Percentiles rank a stretch among this genome's conserved stretches.
These are phyloP conservation scores for Anoura caudifer DNA, from an alignment of 2,113 vertebrate genomes.

Conservation along the genomic window DNA sequence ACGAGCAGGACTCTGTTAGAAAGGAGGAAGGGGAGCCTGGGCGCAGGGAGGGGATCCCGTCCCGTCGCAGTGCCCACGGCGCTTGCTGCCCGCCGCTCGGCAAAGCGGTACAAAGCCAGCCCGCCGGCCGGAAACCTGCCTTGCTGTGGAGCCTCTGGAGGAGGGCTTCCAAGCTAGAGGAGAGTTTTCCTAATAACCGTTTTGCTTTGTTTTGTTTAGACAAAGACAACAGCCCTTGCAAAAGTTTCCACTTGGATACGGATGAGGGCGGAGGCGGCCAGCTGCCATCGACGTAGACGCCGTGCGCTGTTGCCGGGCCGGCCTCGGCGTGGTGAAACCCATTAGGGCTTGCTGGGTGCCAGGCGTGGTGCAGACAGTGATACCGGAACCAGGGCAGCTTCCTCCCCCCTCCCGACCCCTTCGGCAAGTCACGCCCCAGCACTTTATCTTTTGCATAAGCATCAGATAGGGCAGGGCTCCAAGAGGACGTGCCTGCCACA, in stretches of 20 bases:
- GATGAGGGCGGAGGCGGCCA: background rate
- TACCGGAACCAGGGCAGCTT: background rate
- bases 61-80: fast-evolving
- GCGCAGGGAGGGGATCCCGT: fast-evolving
- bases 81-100: background rate
- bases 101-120: background rate
- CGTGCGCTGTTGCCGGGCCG: background rate
- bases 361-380: background rate
- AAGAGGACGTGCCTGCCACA: background rate
- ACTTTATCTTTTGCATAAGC: background rate
- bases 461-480: background rate
- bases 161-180: background rate
- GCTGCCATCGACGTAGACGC: background rate
- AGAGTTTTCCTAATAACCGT: background rate
- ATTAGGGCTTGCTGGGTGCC: background rate
- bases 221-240: background rate
- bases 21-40: background rate
- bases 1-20: fast-evolving
- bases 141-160: background rate
- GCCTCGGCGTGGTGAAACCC: background rate
- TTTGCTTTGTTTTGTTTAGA: background rate
- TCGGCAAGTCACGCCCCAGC: background rate
- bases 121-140: background rate
- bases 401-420: background rate
- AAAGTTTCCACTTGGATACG: background rate